Base-by-base conservation (phyloP, 2,797 vertebrate species). In the Falco berigora region DNA sequence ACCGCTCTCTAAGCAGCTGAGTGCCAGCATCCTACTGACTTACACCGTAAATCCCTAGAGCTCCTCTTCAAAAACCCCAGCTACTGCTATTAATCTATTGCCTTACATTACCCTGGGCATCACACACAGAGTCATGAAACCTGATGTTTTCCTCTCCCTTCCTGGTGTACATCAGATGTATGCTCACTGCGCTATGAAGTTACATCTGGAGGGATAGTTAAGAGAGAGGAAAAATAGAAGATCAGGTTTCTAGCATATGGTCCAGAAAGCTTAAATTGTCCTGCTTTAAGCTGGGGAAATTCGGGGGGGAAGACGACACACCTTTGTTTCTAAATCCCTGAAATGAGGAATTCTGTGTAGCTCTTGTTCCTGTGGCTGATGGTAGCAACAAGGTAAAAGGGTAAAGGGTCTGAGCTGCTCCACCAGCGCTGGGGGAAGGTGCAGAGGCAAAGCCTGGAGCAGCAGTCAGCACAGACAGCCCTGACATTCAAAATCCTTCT, bases 71-170 rank as follows among this genome's bases (percentile, higher is more conserved):
- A 77, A 94, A 94, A 71, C 22, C 84, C 78, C 77, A 76, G 64
- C 77, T 88, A 38, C 55, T 49, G 78, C 92, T 61, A 49, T 84
- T 86, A 23, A 93, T 76, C 90, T 79, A 8, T 46, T 69, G 89
- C 92, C 86, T 92, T 49, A 24, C 75, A 36, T 38, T 55, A 83
- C 53, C 66, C 93, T 8, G 4, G 56, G 69, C 67, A 75, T 62
- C 50, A 49, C 38, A 36, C 32, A 76, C 22, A 52, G 1, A 66
- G 50, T 11, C 52, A 28, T 7, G 47, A 81, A 73, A 56, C 66
- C 66, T 36, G 74, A 64, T 53, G 74, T 53, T 49, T 73, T 67
- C 80, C 67, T 56, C 78, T 44, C 64, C 61, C 71, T 66, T 47
- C 78, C 80, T 19, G 32, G 42, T 42, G 53, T 46, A 59, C 73